A percentile compares a stretch with the other conserved stretches of the same genome.
Evolutionary conservation across 64 coral and sea anemone genomes (phyloP).

Genomic region (Acropora tenuis): DNA sequence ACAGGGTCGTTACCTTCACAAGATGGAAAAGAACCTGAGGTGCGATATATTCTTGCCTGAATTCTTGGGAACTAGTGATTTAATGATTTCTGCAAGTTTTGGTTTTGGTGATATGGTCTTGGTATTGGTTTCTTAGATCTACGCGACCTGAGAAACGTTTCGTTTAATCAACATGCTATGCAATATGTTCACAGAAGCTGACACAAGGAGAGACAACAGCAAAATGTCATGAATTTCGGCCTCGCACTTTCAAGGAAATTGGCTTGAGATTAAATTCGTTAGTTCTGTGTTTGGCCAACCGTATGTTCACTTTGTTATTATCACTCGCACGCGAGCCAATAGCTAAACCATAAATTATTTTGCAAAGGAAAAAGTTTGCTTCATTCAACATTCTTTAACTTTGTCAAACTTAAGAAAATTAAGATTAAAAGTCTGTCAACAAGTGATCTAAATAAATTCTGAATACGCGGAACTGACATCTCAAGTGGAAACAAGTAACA

Average conservation of each 20-base stretch:
- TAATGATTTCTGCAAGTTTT: too few species aligned
- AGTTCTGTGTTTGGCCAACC: neutral
- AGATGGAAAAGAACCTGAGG: conserved; percentile 1
- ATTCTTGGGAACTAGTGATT: too few species aligned
- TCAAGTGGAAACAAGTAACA: too few species aligned
- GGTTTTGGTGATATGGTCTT: neutral
- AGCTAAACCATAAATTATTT: neutral
- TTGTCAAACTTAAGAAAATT: too few species aligned
- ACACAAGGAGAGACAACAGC: neutral
- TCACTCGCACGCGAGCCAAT: neutral
- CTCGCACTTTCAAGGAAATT: neutral
- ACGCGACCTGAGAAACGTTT: neutral
- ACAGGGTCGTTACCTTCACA: neutral
- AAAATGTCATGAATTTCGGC: neutral
- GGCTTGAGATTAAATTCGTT: neutral
- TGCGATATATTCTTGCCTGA: neutral
- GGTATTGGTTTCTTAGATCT: neutral
- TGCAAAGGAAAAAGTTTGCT: neutral
- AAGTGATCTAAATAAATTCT: too few species aligned
- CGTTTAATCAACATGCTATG: neutral
- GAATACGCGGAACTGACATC: too few species aligned
- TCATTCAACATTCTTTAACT: neutral
- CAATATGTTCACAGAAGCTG: neutral
- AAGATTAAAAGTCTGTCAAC: too few species aligned
- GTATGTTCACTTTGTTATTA: neutral